Percentiles rank a stretch among this genome's conserved stretches.
phyloP scores from a whole-genome alignment of 2,113 vertebrate genomes.

The Nyctibius bracteatus region DNA sequence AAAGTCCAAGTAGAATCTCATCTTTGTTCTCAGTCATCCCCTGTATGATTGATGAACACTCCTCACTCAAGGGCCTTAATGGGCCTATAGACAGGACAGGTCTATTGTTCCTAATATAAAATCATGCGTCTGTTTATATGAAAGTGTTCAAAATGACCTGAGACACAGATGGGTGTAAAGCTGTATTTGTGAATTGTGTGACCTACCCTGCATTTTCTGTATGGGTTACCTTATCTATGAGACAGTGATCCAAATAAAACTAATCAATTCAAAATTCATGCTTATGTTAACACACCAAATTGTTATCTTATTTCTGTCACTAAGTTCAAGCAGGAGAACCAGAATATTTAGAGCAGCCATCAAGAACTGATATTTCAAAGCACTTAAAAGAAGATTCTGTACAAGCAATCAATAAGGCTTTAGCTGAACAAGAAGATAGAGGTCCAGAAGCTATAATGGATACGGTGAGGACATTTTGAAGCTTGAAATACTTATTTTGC shows the following conservation, averaged over 20 bases:
- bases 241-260: not conserved
- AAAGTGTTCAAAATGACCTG: not conserved
- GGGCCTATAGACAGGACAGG: not conserved
- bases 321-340: conserved; percentile 84
- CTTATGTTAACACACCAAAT: conserved; percentile 17
- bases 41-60: not conserved
- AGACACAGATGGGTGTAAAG: not conserved
- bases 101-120: not conserved
- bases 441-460: conserved; percentile 88
- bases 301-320: conserved; percentile 55
- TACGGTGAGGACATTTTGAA: conserved; percentile 77
- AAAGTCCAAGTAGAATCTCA: not conserved
- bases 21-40: not conserved
- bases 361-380: conserved; percentile 86
- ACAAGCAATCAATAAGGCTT: conserved; percentile 86
- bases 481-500: not conserved
- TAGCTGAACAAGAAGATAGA: conserved; percentile 84
- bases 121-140: not conserved
- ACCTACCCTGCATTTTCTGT: not conserved
- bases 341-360: conserved; percentile 97
- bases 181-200: not conserved
- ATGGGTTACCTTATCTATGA: not conserved
- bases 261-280: not conserved
- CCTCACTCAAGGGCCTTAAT: not conserved
- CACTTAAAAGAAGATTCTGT: conserved; percentile 92